Evolutionary conservation across 2,797 vertebrate species (phyloP).

Genomic region (Oreochromis mossambicus): DNA sequence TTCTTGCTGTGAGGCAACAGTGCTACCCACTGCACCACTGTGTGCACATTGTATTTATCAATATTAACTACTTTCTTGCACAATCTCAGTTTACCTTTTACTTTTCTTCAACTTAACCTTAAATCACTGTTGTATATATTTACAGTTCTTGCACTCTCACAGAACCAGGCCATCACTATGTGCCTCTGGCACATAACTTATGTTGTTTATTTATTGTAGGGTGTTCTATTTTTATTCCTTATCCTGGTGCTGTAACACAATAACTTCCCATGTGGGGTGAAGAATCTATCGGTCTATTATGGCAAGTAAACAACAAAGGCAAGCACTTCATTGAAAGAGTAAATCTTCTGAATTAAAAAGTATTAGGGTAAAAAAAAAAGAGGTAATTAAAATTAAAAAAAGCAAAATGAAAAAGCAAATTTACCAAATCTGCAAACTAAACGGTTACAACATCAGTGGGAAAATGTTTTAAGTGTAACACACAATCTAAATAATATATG

Average conservation of each 20-base stretch:
- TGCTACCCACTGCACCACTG: neutral
- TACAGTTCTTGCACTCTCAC: neutral
- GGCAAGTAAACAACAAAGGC: neutral
- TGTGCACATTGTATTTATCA: neutral
- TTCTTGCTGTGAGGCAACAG: neutral
- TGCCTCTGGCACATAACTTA: neutral
- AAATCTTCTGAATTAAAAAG: neutral
- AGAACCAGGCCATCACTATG: neutral
- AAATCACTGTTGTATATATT: neutral
- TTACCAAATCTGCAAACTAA: neutral
- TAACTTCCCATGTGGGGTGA: neutral
- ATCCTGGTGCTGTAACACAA: neutral
- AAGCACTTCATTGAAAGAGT: neutral
- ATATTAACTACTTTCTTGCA: neutral
- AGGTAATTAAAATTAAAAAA: neutral
- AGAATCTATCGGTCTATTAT: neutral
- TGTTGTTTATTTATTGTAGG: neutral
- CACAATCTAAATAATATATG: neutral
- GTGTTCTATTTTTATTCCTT: neutral
- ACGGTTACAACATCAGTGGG: accelerated
- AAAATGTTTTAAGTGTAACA: neutral
- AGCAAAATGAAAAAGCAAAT: neutral
- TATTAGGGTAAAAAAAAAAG: neutral
- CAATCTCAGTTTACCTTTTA: neutral
- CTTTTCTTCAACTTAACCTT: neutral